Evolutionary conservation across 1,140 invertebrate species (phyloP).

Genomic region (Drosophila baimaii): DNA sequence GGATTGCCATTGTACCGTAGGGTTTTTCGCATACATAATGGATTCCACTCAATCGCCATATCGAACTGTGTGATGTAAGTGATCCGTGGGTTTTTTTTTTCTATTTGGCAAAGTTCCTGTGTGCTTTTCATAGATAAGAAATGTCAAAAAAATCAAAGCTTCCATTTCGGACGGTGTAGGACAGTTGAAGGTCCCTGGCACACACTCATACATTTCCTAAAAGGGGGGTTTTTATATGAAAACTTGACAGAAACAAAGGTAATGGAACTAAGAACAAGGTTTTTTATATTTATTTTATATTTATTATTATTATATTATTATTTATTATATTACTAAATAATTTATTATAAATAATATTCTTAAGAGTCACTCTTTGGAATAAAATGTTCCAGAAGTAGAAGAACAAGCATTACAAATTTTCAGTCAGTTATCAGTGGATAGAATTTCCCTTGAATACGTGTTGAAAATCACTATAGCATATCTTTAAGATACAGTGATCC

Average conservation of each 20-base stretch:
- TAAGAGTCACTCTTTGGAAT: not conserved
- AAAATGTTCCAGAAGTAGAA: not conserved
- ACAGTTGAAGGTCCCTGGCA: slow-evolving; percentile 49
- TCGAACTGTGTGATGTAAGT: slow-evolving; percentile 54
- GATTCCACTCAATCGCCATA: slow-evolving; percentile 24
- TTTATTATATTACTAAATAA: not conserved
- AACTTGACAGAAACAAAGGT: not conserved
- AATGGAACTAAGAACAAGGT: not conserved
- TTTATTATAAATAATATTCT: not conserved
- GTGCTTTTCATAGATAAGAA: slow-evolving; percentile 49
- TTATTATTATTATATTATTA: too few relatives aligned
- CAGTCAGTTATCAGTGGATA: not conserved
- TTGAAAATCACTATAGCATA: not conserved
- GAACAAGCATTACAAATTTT: not conserved
- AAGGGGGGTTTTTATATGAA: slow-evolving; percentile 1
- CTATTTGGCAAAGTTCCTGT: slow-evolving; percentile 29
- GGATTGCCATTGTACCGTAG: slow-evolving; percentile 14
- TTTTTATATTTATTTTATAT: not conserved
- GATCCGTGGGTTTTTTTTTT: slow-evolving; percentile 22
- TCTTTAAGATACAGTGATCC: not conserved
- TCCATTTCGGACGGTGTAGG: slow-evolving; percentile 27
- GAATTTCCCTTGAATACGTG: not conserved
- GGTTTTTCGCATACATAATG: slow-evolving; percentile 44
- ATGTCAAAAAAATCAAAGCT: slow-evolving; percentile 36
- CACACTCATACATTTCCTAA: not conserved